Percentiles rank a stretch among this genome's conserved stretches.
Evolutionary conservation across 2,797 vertebrate genomes (phyloP).

Genomic region (Semaprochilodus insignis): DNA sequence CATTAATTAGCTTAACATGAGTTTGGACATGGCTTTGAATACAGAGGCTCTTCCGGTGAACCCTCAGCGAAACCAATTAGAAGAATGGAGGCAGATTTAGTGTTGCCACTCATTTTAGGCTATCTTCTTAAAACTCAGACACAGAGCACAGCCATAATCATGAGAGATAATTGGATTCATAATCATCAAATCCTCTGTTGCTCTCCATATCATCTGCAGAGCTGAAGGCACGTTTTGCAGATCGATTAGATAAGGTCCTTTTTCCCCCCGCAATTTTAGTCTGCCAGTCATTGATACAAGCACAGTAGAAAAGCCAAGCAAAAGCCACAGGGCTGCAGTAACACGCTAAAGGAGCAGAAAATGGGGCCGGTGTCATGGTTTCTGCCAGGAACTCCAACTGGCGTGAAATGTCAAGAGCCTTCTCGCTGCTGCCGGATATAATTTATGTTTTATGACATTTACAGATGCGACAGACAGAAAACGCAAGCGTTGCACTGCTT

Average conservation of each 20-base stretch:
- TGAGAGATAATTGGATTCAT: slow-evolving; percentile 58
- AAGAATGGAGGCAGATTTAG: neutral
- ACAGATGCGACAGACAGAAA: slow-evolving; percentile 56
- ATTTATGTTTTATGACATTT: slow-evolving; percentile 67
- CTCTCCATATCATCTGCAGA: slow-evolving; percentile 26
- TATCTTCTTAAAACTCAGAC: slow-evolving; percentile 29
- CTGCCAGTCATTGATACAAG: slow-evolving; percentile 42
- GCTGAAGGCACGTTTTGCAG: slow-evolving; percentile 46
- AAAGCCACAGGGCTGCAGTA: slow-evolving; percentile 41
- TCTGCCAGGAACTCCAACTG: slow-evolving; percentile 56
- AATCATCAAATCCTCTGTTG: slow-evolving; percentile 49
- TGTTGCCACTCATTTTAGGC: neutral
- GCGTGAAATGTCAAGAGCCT: slow-evolving; percentile 64
- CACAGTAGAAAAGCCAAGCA: slow-evolving; percentile 12
- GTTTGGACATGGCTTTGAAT: neutral
- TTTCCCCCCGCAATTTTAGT: slow-evolving; percentile 23
- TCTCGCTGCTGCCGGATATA: slow-evolving; percentile 57
- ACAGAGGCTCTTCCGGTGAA: neutral
- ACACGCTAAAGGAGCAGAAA: slow-evolving; percentile 50
- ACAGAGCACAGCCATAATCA: slow-evolving; percentile 39
- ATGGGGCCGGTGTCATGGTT: slow-evolving; percentile 54
- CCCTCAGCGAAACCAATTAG: slow-evolving; percentile 3
- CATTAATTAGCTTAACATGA: neutral
- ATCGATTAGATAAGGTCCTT: slow-evolving; percentile 57
- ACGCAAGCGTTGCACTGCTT: slow-evolving; percentile 48